Evolutionary conservation across 2,888 invertebrate genomes (phyloP).

Genomic region (Coenonympha arcania): DNA sequence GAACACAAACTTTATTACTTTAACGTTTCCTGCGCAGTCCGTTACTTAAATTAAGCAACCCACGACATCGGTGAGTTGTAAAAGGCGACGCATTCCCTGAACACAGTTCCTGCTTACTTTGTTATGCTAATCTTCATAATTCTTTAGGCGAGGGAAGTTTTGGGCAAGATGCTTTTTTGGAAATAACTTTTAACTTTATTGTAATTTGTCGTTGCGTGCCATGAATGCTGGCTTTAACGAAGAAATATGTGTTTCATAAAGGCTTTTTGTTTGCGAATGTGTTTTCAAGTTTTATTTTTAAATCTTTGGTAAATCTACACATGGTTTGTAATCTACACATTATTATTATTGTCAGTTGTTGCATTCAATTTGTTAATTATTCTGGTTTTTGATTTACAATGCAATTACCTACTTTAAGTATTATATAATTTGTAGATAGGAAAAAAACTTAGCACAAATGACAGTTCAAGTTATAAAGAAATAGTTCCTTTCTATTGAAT

Average conservation of each 20-base stretch:
- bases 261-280: neutral
- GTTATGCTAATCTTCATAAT: slow-evolving; percentile 74
- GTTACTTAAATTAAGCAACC: slow-evolving; percentile 32
- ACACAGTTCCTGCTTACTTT: slow-evolving; percentile 67
- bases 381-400: too few species aligned
- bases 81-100: slow-evolving; percentile 60
- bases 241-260: too few species aligned
- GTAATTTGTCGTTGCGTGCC: slow-evolving; percentile 56
- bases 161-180: slow-evolving; percentile 62
- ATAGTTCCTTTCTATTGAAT: too few species aligned
- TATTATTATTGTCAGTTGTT: too few species aligned
- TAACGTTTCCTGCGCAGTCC: slow-evolving; percentile 20
- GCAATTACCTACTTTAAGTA: too few species aligned
- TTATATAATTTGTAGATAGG: too few species aligned
- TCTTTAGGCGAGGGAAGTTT: slow-evolving; percentile 66
- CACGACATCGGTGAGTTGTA: slow-evolving; percentile 48
- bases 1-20: slow-evolving; percentile 10
- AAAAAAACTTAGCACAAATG: too few species aligned
- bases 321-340: too few species aligned
- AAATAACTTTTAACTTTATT: slow-evolving; percentile 68
- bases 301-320: too few species aligned
- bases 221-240: slow-evolving; percentile 41
- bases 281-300: neutral
- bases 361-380: too few species aligned
- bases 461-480: too few species aligned